phyloP scores from a whole-genome alignment of 2,113 vertebrate species.

The Thryonomys swinderianus region DNA sequence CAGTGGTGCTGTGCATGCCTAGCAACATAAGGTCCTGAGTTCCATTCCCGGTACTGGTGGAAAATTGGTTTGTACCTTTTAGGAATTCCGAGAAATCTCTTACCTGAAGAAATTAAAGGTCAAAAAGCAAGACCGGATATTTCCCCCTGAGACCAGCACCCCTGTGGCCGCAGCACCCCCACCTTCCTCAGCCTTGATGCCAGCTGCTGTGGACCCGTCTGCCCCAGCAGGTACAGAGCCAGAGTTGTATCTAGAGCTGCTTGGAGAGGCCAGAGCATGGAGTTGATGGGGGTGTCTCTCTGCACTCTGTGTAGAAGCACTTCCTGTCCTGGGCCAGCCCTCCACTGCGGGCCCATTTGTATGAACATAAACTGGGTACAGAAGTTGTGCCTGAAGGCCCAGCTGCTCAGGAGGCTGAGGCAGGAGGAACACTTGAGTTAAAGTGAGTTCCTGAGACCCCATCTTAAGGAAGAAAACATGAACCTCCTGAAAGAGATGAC shows the following conservation, averaged over 20 bases:
- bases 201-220: constrained; percentile 54
- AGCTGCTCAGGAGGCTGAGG: not conserved
- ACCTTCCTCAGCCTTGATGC: constrained; percentile 68
- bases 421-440: not conserved
- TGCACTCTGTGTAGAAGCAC: not conserved
- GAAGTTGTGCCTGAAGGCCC: too few species aligned
- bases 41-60: too few species aligned
- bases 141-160: constrained; percentile 86
- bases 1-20: too few species aligned
- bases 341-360: not conserved
- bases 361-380: not conserved
- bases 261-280: not conserved
- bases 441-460: not conserved
- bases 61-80: constrained; percentile 43
- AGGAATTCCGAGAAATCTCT: constrained; percentile 95
- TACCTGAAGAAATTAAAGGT: constrained; percentile 98
- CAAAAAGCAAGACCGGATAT: constrained; percentile 93
- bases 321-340: not conserved
- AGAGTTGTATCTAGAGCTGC: not conserved
- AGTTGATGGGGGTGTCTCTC: not conserved
- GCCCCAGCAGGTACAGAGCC: constrained; percentile 86
- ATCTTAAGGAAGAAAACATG: not conserved
- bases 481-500: not conserved
- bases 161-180: constrained; percentile 42
- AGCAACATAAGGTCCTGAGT: too few species aligned